Conservation (phyloP, 2,888 invertebrate species). For the Dysmachus trigonus region DNA sequence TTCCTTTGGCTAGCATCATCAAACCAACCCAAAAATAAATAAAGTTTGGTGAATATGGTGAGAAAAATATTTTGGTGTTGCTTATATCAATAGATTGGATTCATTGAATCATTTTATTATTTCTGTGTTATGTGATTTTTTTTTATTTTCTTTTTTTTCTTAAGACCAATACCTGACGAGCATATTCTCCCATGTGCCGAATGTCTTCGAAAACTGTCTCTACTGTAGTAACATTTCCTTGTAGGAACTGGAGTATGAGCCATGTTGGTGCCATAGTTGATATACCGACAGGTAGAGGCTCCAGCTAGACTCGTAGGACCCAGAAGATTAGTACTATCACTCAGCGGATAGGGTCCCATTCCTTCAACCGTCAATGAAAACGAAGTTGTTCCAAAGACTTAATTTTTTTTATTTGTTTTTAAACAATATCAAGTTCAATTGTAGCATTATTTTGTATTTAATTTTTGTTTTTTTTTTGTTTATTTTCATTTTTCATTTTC, state of each 20-base stretch:
- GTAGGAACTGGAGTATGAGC: conserved; percentile 62
- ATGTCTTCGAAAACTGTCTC: conserved; percentile 64
- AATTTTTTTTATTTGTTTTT: conserved; percentile 52
- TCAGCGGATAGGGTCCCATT: conserved; percentile 66
- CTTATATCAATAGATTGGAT: conserved; percentile 35
- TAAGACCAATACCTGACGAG: conserved; percentile 58
- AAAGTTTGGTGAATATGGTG: conserved; percentile 17
- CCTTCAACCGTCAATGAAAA: conserved; percentile 66
- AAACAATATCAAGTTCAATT: conserved; percentile 49
- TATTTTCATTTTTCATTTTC: conserved; percentile 30
- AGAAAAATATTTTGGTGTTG: conserved; percentile 3
- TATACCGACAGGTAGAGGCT: conserved; percentile 60
- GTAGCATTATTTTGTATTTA: conserved; percentile 47
- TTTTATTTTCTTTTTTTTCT: conserved; percentile 44
- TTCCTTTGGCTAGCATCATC: not conserved
- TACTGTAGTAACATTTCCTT: conserved; percentile 61
- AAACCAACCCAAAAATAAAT: conserved; percentile 20
- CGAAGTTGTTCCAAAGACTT: conserved; percentile 65
- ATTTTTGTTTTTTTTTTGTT: conserved; percentile 48
- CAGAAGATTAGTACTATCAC: conserved; percentile 63
- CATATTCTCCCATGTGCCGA: conserved; percentile 65
- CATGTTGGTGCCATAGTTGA: conserved; percentile 64
- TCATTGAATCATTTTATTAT: not conserved
- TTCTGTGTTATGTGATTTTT: not conserved
- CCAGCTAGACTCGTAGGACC: conserved; percentile 61